Evolutionary conservation across 2,888 invertebrate genomes (phyloP).

Genomic region (Myathropa florea): DNA sequence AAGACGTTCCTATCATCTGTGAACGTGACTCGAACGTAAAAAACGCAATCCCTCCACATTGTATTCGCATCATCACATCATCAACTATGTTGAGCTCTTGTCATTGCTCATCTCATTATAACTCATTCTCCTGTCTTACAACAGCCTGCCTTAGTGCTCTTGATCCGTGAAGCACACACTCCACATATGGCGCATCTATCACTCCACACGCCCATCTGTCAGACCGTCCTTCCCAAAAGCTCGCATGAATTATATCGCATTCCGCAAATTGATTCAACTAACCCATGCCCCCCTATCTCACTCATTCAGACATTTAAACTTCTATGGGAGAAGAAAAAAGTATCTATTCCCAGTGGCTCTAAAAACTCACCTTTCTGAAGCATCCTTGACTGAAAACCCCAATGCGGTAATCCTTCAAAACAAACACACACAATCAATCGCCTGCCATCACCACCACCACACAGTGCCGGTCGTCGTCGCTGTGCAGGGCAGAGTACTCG

Average conservation of each 20-base stretch:
- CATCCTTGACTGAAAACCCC: background rate
- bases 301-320: background rate
- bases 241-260: background rate
- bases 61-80: background rate
- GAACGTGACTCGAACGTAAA: too few relatives aligned
- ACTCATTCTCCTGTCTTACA: background rate
- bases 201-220: background rate
- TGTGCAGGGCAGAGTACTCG: background rate
- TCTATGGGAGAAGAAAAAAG: background rate
- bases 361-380: background rate
- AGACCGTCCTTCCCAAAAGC: background rate
- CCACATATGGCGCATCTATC: background rate
- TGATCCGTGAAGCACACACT: background rate
- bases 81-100: background rate
- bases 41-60: background rate
- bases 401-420: background rate
- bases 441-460: background rate
- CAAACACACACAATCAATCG: background rate
- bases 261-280: background rate
- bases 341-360: background rate
- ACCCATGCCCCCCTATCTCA: background rate
- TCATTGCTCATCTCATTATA: background rate
- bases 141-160: background rate
- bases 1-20: too few relatives aligned
- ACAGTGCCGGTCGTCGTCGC: background rate